Percentiles rank a stretch among this genome's conserved stretches.
These are phyloP conservation scores for Notothenia coriiceps DNA, from an alignment of 2,113 vertebrate genomes.

Conservation along the genomic window DNA sequence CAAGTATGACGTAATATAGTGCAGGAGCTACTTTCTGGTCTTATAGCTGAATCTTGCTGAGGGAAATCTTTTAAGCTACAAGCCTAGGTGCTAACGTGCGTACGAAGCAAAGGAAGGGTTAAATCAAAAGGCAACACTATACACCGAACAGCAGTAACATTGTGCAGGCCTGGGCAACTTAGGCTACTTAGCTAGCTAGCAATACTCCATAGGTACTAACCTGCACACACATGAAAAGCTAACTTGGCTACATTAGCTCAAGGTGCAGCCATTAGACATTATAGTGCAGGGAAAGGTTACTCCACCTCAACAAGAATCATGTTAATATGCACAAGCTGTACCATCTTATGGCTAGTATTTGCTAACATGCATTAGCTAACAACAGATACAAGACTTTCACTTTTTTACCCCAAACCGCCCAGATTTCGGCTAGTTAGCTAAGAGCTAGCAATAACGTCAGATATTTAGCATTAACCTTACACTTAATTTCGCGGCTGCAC, in stretches of 20 bases:
- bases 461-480: conserved; percentile 51
- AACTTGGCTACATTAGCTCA: conserved; percentile 76
- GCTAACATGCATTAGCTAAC: conserved; percentile 19
- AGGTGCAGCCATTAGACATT: conserved; percentile 42
- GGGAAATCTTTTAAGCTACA: background rate
- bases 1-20: background rate
- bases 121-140: conserved; percentile 72
- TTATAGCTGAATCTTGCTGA: background rate
- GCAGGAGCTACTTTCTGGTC: background rate
- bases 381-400: conserved; percentile 64
- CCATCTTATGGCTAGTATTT: background rate
- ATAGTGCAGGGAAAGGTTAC: conserved; percentile 13
- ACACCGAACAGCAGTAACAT: conserved; percentile 44
- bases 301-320: background rate
- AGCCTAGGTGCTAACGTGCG: background rate
- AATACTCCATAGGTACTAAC: conserved; percentile 55
- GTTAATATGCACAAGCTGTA: background rate
- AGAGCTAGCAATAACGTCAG: conserved; percentile 64
- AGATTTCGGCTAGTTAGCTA: conserved; percentile 76
- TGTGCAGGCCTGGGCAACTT: conserved; percentile 80
- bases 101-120: conserved; percentile 71
- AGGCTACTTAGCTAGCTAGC: conserved; percentile 76
- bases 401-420: conserved; percentile 75
- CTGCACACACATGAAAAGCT: conserved; percentile 75
- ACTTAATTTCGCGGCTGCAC: conserved; percentile 21